Evolutionary conservation across 2,888 invertebrate genomes (phyloP).

Genomic region (Erebia epiphron): DNA sequence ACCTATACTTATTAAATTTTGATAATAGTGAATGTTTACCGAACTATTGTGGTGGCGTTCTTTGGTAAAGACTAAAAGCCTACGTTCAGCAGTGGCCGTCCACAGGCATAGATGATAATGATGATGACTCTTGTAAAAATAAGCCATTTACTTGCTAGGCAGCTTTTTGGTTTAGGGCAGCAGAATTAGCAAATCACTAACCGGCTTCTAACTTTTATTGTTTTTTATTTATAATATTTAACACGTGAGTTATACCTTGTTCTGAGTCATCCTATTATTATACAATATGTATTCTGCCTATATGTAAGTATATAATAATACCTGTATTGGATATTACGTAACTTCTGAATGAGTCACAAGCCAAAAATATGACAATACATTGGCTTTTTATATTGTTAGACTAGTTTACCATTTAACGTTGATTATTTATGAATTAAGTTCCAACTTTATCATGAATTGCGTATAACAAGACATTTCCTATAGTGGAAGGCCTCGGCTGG

Average conservation of each 20-base stretch:
- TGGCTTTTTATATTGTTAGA: conserved; percentile 16
- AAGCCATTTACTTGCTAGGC: neutral
- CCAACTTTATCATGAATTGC: neutral
- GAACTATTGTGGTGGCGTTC: no score
- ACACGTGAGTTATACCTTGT: conserved; percentile 8
- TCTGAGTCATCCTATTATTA: conserved; percentile 59
- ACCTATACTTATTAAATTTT: neutral
- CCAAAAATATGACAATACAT: conserved; percentile 57
- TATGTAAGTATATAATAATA: conserved; percentile 59
- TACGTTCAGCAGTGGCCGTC: no score
- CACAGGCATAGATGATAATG: no score
- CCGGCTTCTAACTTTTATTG: neutral
- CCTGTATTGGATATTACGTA: conserved; percentile 73
- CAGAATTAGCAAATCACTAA: conserved; percentile 3
- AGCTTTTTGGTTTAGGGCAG: neutral
- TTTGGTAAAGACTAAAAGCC: no score
- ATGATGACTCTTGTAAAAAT: neutral
- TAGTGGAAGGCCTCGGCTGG: conserved; percentile 6
- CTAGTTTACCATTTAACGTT: neutral
- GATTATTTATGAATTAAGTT: neutral
- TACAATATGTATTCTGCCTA: conserved; percentile 43
- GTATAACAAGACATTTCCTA: neutral
- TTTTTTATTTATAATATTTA: conserved; percentile 20
- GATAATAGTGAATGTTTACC: neutral
- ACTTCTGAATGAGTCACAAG: conserved; percentile 70